A percentile compares a stretch with the other conserved stretches of the same genome.
Conservation (phyloP, 2,888 invertebrate species). For the Hybos culiciformis region DNA sequence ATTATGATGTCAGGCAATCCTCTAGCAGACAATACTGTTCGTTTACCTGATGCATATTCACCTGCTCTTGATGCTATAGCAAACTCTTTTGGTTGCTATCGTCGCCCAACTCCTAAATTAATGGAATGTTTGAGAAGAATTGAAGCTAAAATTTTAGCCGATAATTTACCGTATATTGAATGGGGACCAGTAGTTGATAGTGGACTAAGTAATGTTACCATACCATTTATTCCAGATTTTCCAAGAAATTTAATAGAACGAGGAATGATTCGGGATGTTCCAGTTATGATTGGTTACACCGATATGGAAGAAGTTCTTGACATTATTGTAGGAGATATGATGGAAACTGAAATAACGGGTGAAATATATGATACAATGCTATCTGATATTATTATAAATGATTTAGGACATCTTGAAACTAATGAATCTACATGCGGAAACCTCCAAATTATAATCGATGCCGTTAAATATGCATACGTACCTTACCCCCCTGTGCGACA, state of each 20-base stretch:
- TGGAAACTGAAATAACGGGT: constrained; percentile 43
- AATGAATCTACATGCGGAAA: constrained; percentile 46
- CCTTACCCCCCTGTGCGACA: constrained; percentile 51
- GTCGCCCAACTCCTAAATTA: constrained; percentile 50
- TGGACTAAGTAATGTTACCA: constrained; percentile 50
- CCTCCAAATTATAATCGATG: constrained; percentile 52
- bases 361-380: constrained; percentile 46
- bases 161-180: constrained; percentile 45
- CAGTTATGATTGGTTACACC: constrained; percentile 62
- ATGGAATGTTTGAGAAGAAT: constrained; percentile 55
- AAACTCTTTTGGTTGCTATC: constrained; percentile 51
- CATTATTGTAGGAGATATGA: constrained; percentile 42
- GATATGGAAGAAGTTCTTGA: constrained; percentile 68
- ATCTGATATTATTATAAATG: constrained; percentile 46
- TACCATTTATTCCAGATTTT: constrained; percentile 51
- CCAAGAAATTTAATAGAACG: constrained; percentile 48
- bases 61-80: constrained; percentile 49
- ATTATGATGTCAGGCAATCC: constrained; percentile 73
- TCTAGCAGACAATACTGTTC: constrained; percentile 46
- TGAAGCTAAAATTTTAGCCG: constrained; percentile 44
- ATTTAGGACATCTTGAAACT: constrained; percentile 43
- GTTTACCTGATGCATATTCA: constrained; percentile 47
- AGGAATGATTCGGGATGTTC: constrained; percentile 51
- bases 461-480: constrained; percentile 62
- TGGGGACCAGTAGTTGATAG: constrained; percentile 71